Conservation (phyloP, 2,113 vertebrate species). For the Ahaetulla prasina region DNA sequence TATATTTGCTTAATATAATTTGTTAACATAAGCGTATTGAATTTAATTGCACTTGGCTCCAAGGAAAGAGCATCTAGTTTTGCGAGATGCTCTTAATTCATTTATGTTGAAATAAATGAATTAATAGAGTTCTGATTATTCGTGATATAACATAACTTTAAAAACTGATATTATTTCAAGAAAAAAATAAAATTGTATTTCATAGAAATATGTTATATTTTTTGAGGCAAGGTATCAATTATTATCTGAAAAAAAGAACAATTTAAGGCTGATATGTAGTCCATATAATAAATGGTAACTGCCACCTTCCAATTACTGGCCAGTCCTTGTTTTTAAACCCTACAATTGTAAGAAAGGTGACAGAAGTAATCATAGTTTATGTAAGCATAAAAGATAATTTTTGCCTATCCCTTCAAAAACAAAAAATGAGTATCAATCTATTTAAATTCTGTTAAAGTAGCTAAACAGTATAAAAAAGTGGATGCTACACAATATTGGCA, state of each 20-base stretch:
- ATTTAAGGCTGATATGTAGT: neutral
- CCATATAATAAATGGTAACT: neutral
- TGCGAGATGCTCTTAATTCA: neutral
- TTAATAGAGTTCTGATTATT: neutral
- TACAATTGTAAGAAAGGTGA: neutral
- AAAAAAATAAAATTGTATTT: neutral
- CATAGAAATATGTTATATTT: neutral
- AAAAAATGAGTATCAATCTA: neutral
- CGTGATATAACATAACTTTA: neutral
- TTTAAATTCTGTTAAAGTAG: slow-evolving; percentile 16
- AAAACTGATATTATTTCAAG: neutral
- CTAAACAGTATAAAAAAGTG: slow-evolving; percentile 13
- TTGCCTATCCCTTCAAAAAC: slow-evolving; percentile 20
- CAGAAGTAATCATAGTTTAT: neutral
- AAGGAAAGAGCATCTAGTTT: neutral
- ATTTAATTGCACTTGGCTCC: neutral
- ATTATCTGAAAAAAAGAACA: neutral
- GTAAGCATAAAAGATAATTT: neutral
- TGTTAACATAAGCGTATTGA: neutral
- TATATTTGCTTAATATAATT: neutral
- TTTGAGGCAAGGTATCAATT: neutral
- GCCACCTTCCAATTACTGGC: neutral
- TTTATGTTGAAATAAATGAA: neutral
- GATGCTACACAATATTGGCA: neutral
- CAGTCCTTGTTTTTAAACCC: neutral